Percentiles rank a stretch among this genome's conserved stretches.
Conservation (phyloP, 2,113 vertebrate species). For the Pica pica region DNA sequence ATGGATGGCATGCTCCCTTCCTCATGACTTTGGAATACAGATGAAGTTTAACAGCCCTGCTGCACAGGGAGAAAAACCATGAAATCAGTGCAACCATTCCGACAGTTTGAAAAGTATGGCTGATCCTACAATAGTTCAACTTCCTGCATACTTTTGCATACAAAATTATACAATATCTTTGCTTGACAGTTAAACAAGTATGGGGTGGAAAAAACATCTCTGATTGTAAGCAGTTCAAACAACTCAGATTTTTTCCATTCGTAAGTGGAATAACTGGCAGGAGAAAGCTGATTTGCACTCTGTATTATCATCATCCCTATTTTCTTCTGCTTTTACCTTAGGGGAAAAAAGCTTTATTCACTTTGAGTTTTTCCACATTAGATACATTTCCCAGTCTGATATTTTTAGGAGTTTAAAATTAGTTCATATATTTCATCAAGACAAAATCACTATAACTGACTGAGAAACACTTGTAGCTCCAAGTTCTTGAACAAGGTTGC, state of each 20-base stretch:
- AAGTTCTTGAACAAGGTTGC: background rate
- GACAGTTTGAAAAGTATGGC: background rate
- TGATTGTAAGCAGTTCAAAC: background rate
- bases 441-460: background rate
- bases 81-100: background rate
- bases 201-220: background rate
- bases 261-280: background rate
- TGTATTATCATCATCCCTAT: background rate
- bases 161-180: background rate
- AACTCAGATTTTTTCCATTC: background rate
- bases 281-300: background rate
- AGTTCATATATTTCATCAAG: background rate
- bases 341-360: background rate
- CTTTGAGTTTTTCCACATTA: conserved; percentile 12
- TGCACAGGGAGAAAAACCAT: background rate
- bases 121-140: background rate
- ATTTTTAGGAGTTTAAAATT: background rate
- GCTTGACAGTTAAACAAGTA: background rate
- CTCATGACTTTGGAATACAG: background rate
- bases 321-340: conserved; percentile 5
- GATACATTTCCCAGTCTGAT: background rate
- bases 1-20: background rate
- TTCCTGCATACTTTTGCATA: background rate
- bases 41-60: background rate
- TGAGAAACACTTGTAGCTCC: background rate